A percentile compares a stretch with the other conserved stretches of the same genome.
Evolutionary conservation across 2,888 invertebrate species (phyloP).

Genomic region (Shargacucullia verbasci): DNA sequence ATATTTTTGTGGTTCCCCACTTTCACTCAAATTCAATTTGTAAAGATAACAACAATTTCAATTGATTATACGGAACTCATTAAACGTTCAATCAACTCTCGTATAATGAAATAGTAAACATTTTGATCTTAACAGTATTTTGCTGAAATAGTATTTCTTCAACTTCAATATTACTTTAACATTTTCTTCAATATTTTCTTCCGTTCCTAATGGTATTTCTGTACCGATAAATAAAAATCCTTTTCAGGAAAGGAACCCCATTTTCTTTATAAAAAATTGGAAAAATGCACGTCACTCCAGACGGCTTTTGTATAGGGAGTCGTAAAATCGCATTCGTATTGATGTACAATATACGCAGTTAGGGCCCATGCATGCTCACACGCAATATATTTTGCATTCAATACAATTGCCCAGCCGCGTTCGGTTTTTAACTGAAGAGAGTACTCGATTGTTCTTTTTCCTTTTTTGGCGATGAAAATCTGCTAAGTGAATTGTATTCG

Average conservation of each 20-base stretch:
- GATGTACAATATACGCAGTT: conserved; percentile 33
- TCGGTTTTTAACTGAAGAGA: conserved; percentile 29
- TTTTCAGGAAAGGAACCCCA: conserved; percentile 50
- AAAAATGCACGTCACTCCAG: conserved; percentile 62
- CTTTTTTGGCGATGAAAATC: conserved; percentile 34
- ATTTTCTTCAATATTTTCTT: conserved; percentile 5
- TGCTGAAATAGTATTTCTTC: neutral
- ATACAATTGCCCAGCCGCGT: conserved; percentile 21
- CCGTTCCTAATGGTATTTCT: conserved; percentile 9
- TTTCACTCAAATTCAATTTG: too few species aligned
- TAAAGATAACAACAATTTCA: too few species aligned
- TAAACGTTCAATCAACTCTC: too few species aligned
- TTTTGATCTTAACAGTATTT: too few species aligned
- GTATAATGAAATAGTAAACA: too few species aligned
- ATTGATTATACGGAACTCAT: too few species aligned
- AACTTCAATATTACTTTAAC: neutral
- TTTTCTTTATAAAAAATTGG: conserved; percentile 40
- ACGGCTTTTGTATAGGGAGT: conserved; percentile 36
- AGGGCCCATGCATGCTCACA: conserved; percentile 22
- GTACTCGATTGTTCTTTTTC: conserved; percentile 9
- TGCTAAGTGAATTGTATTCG: conserved; percentile 12
- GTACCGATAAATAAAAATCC: conserved; percentile 22
- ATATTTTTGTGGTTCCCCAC: too few species aligned
- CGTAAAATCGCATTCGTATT: conserved; percentile 38
- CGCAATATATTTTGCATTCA: conserved; percentile 33